Evolutionary conservation across 2,113 vertebrate genomes (phyloP).

Genomic region (Nothobranchius kuhntae): DNA sequence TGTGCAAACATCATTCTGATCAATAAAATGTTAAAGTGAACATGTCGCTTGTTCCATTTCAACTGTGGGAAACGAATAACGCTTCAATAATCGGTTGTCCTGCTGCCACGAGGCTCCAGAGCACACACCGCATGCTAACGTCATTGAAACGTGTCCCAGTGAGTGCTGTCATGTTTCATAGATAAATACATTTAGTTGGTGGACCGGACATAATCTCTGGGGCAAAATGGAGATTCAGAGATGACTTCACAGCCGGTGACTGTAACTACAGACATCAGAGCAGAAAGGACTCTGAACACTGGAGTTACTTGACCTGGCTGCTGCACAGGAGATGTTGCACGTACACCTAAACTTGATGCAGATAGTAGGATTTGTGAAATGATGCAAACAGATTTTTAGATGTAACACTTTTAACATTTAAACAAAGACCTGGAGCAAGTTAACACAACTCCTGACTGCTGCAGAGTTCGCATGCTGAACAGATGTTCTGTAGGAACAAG

Average conservation of each 20-base stretch:
- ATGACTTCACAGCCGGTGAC: not conserved
- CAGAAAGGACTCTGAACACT: not conserved
- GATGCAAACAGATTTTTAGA: too few relatives aligned
- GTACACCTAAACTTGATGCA: not conserved
- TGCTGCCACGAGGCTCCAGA: not conserved
- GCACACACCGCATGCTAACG: not conserved
- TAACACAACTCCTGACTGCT: too few relatives aligned
- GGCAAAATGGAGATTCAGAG: not conserved
- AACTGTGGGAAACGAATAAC: constrained; percentile 9
- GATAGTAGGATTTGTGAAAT: too few relatives aligned
- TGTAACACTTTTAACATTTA: too few relatives aligned
- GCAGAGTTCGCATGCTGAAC: too few relatives aligned
- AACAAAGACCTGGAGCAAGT: too few relatives aligned
- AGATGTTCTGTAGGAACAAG: too few relatives aligned
- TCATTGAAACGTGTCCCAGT: not conserved
- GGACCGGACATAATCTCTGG: not conserved
- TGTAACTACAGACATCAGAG: not conserved
- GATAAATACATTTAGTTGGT: not conserved
- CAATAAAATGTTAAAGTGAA: constrained; percentile 8
- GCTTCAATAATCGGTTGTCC: not conserved
- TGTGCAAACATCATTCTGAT: not conserved
- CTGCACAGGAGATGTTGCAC: too few relatives aligned
- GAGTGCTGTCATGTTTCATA: not conserved
- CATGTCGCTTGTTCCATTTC: not conserved
- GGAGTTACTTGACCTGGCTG: not conserved